These are phyloP conservation scores for Danaus chrysippus DNA, from an alignment of 2,888 invertebrate genomes.

Conservation along the genomic window DNA sequence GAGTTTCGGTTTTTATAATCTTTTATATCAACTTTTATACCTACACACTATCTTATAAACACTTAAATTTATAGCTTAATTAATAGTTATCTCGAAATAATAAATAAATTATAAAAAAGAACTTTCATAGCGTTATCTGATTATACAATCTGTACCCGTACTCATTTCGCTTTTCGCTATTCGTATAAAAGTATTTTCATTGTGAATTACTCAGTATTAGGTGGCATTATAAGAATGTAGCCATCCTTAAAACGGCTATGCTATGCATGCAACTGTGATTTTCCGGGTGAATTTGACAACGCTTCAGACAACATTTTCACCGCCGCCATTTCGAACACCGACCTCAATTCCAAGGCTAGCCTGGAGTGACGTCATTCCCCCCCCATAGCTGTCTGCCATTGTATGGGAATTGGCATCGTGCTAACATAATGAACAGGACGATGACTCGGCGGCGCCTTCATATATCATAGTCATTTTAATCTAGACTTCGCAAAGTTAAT, in stretches of 20 bases:
- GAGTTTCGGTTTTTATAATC: too few relatives aligned
- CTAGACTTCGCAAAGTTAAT: slow-evolving; percentile 20
- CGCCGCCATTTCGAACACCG: slow-evolving; percentile 65
- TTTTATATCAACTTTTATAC: too few relatives aligned
- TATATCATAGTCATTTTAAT: slow-evolving; percentile 32
- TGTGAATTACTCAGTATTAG: background rate
- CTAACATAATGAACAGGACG: slow-evolving; percentile 63
- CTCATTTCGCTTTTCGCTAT: too few relatives aligned
- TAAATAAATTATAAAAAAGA: too few relatives aligned
- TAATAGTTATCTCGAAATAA: too few relatives aligned
- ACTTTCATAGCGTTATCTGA: too few relatives aligned
- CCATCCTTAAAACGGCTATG: slow-evolving; percentile 16
- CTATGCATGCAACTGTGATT: slow-evolving; percentile 21
- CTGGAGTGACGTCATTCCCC: slow-evolving; percentile 67
- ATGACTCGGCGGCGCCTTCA: slow-evolving; percentile 51
- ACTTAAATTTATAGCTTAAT: too few relatives aligned
- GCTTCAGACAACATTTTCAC: slow-evolving; percentile 64
- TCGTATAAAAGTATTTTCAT: too few relatives aligned
- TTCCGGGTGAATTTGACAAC: slow-evolving; percentile 33
- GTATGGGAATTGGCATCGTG: slow-evolving; percentile 65
- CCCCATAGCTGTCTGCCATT: slow-evolving; percentile 58
- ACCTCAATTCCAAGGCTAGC: slow-evolving; percentile 74
- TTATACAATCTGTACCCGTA: too few relatives aligned
- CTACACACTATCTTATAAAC: too few relatives aligned
- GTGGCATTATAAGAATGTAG: slow-evolving; percentile 6